Evolutionary conservation across 2,113 vertebrate genomes (phyloP).

Genomic region (Ia io): DNA sequence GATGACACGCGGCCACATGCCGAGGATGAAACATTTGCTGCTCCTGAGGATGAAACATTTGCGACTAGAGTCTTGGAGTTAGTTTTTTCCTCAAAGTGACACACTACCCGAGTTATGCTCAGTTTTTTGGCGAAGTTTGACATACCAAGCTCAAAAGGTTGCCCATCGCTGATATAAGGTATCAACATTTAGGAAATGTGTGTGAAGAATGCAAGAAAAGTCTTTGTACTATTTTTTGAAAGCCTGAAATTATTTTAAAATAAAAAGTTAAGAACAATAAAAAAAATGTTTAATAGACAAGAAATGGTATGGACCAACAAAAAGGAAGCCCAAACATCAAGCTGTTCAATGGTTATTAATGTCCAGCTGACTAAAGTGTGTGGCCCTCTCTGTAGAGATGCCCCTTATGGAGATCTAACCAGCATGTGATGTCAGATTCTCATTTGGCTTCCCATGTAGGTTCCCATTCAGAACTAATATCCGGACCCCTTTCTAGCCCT

Average conservation of each 20-base stretch:
- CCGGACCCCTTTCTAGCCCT: not conserved
- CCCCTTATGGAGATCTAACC: not conserved
- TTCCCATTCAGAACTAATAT: not conserved
- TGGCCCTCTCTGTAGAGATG: not conserved
- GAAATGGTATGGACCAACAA: not conserved
- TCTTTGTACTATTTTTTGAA: not conserved
- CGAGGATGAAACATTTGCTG: too few species aligned
- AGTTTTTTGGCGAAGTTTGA: too few species aligned
- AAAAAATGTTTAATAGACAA: not conserved
- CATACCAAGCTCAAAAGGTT: too few species aligned
- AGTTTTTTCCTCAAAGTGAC: too few species aligned
- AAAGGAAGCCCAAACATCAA: not conserved
- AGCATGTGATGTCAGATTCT: accelerated
- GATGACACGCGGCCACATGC: too few species aligned
- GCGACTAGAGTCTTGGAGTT: too few species aligned
- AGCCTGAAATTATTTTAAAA: constrained; percentile 41
- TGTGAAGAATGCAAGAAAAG: not conserved
- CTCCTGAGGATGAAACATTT: too few species aligned
- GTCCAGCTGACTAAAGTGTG: too few species aligned
- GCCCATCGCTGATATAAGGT: too few species aligned
- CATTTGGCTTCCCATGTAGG: not conserved
- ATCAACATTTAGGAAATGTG: constrained; percentile 3
- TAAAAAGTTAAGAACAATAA: not conserved
- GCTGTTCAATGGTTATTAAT: not conserved
- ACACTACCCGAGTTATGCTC: too few species aligned